Evolutionary conservation across 2,797 vertebrate genomes (phyloP).

Genomic region (Pipistrellus pipistrellus): DNA sequence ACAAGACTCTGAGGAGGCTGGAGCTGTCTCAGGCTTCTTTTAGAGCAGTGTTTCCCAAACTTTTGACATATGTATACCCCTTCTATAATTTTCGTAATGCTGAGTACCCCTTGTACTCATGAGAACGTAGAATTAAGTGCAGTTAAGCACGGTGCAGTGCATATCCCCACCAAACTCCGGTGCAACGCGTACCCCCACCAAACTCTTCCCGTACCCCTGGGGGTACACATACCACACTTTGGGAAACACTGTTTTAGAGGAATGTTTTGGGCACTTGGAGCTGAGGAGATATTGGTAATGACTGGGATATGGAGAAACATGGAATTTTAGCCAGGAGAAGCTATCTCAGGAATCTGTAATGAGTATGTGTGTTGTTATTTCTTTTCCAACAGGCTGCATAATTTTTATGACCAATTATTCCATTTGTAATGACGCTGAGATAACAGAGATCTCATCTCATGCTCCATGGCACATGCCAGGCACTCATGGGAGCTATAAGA

Average conservation of each 20-base stretch:
- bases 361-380: slow-evolving; percentile 68
- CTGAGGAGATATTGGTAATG: neutral
- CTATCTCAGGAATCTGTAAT: slow-evolving; percentile 78
- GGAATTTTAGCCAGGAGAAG: slow-evolving; percentile 61
- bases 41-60: neutral
- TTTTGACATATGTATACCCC: no score
- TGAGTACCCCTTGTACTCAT: no score
- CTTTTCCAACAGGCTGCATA: slow-evolving; percentile 81
- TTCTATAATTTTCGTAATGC: no score
- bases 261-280: slow-evolving; percentile 4
- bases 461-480: slow-evolving; percentile 72
- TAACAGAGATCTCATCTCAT: slow-evolving; percentile 83
- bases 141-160: no score
- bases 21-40: neutral
- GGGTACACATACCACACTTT: no score
- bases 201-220: no score
- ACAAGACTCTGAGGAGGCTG: neutral
- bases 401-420: slow-evolving; percentile 86
- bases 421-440: slow-evolving; percentile 83
- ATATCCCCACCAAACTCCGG: no score
- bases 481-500: slow-evolving; percentile 33
- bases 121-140: no score
- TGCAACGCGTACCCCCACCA: no score
- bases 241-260: neutral
- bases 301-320: slow-evolving; percentile 5